Evolutionary conservation across 2,888 invertebrate genomes (phyloP).

Genomic region (Molorchus minor): DNA sequence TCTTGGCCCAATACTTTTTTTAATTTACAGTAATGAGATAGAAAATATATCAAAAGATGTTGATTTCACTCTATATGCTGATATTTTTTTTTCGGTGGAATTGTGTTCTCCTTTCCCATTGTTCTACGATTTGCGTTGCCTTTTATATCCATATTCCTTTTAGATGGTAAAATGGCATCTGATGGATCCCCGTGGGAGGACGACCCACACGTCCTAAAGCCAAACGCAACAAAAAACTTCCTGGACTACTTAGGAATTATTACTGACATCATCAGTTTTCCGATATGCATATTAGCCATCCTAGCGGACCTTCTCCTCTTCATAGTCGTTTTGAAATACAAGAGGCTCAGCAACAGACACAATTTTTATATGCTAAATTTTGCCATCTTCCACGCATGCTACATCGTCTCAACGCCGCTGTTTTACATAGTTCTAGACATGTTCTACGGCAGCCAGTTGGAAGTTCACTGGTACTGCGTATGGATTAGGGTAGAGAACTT

Average conservation of each 20-base stretch:
- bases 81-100: no score
- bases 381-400: slow-evolving; percentile 30
- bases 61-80: no score
- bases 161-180: slow-evolving; percentile 3
- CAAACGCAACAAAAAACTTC: slow-evolving; percentile 8
- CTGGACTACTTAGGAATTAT: slow-evolving; percentile 32
- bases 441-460: slow-evolving; percentile 28
- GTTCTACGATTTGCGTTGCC: no score
- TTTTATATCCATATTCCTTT: no score
- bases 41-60: no score
- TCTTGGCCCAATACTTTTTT: no score
- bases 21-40: no score
- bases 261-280: slow-evolving; percentile 34
- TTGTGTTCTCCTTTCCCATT: no score
- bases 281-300: slow-evolving; percentile 26
- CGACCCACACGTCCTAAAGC: slow-evolving; percentile 31
- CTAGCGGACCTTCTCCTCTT: slow-evolving; percentile 30
- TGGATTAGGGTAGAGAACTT: slow-evolving; percentile 36
- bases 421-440: slow-evolving; percentile 36
- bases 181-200: slow-evolving; percentile 28
- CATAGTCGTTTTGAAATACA: slow-evolving; percentile 28
- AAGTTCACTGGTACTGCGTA: slow-evolving; percentile 34
- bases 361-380: slow-evolving; percentile 37
- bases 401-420: slow-evolving; percentile 37
- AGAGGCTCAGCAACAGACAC: slow-evolving; percentile 31